These are phyloP conservation scores for Caenorhabditis inopinata DNA, from an alignment of 1,140 invertebrate genomes.

Conservation along the genomic window DNA sequence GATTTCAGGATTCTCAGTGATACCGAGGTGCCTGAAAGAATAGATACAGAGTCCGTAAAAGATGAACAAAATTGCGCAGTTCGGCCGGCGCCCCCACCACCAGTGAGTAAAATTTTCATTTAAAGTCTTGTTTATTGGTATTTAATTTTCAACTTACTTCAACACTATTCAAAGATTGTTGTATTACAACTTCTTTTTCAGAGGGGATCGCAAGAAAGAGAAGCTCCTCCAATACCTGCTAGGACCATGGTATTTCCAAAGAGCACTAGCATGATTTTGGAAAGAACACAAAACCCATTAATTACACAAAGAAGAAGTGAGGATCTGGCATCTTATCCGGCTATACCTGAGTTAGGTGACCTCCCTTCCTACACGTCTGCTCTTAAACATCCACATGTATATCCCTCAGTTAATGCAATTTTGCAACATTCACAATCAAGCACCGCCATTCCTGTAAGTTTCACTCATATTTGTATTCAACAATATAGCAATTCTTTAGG, in stretches of 20 bases:
- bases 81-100: neutral
- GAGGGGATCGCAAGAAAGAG: constrained; percentile 1
- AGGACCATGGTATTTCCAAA: neutral
- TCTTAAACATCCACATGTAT: constrained; percentile 2
- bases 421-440: neutral
- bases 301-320: neutral
- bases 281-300: neutral
- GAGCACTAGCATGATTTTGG: neutral
- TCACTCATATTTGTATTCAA: neutral
- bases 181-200: neutral
- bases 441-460: neutral
- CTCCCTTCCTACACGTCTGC: neutral
- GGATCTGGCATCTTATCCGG: neutral
- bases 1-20: neutral
- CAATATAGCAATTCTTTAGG: neutral
- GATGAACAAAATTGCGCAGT: neutral
- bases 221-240: neutral
- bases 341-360: neutral
- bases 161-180: too few relatives aligned
- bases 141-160: too few relatives aligned
- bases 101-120: neutral
- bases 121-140: too few relatives aligned
- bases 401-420: neutral
- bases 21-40: neutral
- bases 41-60: neutral